phyloP scores from a whole-genome alignment of 2,797 vertebrate genomes.

The Acrocephalus scirpaceus region DNA sequence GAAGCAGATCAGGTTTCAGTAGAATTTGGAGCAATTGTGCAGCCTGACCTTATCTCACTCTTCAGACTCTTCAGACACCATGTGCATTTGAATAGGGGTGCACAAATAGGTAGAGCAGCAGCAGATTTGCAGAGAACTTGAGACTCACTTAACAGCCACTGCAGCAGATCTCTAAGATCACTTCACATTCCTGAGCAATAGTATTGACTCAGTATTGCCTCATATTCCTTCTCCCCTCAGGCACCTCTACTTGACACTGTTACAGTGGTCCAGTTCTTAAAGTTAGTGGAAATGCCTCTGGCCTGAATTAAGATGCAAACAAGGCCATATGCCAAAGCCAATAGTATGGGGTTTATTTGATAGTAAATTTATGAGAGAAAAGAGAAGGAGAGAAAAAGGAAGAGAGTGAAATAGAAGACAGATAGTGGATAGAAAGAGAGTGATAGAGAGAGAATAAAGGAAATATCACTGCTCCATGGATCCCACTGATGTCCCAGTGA shows the following conservation, averaged over 20 bases:
- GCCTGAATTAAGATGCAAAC: fast-evolving
- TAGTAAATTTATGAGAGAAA: background rate
- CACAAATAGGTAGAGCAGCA: background rate
- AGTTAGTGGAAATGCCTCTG: background rate
- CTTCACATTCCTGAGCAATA: background rate
- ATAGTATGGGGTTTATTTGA: background rate
- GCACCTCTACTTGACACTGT: background rate
- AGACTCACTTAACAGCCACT: background rate
- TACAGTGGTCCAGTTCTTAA: fast-evolving
- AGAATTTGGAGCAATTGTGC: conserved; percentile 20
- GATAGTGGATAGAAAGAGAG: background rate
- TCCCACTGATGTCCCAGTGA: fast-evolving
- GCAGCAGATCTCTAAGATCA: background rate
- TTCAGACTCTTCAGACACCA: background rate
- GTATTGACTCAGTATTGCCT: background rate
- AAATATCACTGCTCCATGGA: background rate
- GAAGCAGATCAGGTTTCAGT: background rate
- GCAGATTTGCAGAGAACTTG: background rate
- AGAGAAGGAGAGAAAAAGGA: background rate
- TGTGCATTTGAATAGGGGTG: background rate
- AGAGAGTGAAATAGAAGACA: background rate
- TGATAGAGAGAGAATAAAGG: background rate
- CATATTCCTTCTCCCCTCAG: background rate
- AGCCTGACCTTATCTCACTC: background rate
- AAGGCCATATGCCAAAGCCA: background rate